Conservation (phyloP, 2,113 vertebrate species). For the Forbesichthys papilliferus region DNA sequence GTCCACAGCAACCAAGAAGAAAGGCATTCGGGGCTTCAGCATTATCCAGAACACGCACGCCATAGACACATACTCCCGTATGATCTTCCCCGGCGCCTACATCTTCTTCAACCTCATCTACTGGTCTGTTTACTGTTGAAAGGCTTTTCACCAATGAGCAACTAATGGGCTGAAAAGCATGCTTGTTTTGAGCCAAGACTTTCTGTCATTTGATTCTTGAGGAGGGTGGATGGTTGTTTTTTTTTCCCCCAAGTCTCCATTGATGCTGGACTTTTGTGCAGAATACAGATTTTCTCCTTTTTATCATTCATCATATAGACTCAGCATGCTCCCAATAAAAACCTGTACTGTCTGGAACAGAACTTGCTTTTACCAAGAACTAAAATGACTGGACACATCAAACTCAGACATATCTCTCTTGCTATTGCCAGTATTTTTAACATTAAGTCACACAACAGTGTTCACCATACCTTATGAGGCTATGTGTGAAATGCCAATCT, state of each 20-base stretch:
- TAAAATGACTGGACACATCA: not conserved
- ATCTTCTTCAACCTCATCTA: slow-evolving; percentile 97
- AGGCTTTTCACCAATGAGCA: not conserved
- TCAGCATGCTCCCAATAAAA: not conserved
- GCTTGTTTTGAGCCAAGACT: too few relatives aligned
- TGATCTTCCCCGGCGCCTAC: slow-evolving; percentile 92
- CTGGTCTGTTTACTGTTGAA: slow-evolving; percentile 93
- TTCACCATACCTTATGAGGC: slow-evolving; percentile 36
- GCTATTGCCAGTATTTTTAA: not conserved
- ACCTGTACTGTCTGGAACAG: too few relatives aligned
- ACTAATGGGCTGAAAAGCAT: too few relatives aligned
- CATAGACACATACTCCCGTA: slow-evolving; percentile 92
- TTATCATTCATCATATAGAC: not conserved
- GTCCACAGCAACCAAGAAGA: slow-evolving; percentile 81
- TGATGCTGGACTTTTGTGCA: not conserved
- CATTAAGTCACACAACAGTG: slow-evolving; percentile 14
- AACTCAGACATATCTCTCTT: slow-evolving; percentile 5
- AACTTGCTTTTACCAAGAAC: not conserved
- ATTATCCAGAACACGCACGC: slow-evolving; percentile 90
- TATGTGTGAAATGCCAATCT: slow-evolving; percentile 30
- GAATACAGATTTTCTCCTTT: slow-evolving; percentile 1
- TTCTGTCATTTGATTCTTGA: not conserved
- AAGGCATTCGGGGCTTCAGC: slow-evolving; percentile 78
- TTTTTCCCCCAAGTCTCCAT: not conserved
- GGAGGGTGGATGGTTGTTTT: not conserved